Base-by-base conservation (phyloP, 2,888 invertebrate species). In the Drosophila neonasuta region DNA sequence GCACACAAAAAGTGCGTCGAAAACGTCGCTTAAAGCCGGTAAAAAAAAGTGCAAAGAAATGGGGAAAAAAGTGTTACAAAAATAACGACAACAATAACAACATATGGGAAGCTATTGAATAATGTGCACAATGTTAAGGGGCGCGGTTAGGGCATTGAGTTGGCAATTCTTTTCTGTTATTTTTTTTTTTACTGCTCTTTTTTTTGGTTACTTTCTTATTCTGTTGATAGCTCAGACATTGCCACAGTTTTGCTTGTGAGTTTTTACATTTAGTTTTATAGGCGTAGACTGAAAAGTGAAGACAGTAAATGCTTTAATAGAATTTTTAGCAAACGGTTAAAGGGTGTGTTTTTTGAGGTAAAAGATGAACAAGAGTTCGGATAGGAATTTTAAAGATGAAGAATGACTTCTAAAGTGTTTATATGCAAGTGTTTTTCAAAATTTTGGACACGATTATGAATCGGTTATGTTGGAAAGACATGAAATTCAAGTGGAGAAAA, bases 1-100 rank as follows among this genome's bases (percentile, higher is more conserved):
- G 15, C 46, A 62, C 68, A 62, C 44, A 65, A 71, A 67, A 75
- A 80, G 69, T 82, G 72, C 78, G 76, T 77, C 64, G 59, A 63
- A 17, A 61, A 51, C 49, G 61, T 65, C 63, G 67, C 71, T 76
- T 65, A 68, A 70, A 77, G 80, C 80, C 83, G 85, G 82, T 49
- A 68, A 74, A 71, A 71, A 61, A 63, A 44, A 65, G 34, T 30
- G 34, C 61, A 52, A 56, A 59, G 55, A 11, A 68, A 49, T 30
- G 15, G 41, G 57, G 5, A 24, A 36, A 51, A 62, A 61, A 67
- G 52, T 69, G 64, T 69, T 48, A 65, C 79, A 73, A 63, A 39
- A 60, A 62, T 34, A 74, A 64, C 30, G 70, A 54, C 30, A 77
- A 62, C 34, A 70, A 49, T 61, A 75, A 62, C 51, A 71, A 68